Evolutionary conservation across 2,888 invertebrate genomes (phyloP).

Genomic region (Poecilus cupreus): DNA sequence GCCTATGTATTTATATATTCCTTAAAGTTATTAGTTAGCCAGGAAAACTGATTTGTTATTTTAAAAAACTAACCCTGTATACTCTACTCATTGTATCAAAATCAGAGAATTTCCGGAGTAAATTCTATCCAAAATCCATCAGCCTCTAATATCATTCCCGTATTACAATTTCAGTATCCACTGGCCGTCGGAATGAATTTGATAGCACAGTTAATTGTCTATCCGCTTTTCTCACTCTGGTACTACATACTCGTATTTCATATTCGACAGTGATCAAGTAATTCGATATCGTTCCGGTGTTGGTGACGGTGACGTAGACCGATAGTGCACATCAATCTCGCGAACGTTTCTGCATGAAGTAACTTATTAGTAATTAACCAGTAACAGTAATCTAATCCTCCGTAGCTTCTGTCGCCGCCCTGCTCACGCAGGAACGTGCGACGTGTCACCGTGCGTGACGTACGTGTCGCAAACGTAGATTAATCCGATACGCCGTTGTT

Average conservation of each 20-base stretch:
- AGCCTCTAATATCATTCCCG: too few species aligned
- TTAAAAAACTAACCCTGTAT: too few species aligned
- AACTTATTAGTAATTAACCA: constrained; percentile 51
- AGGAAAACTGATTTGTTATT: too few species aligned
- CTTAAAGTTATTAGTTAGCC: too few species aligned
- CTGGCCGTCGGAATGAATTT: background rate
- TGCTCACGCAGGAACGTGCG: constrained; percentile 19
- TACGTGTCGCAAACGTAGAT: constrained; percentile 38
- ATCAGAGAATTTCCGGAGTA: too few species aligned
- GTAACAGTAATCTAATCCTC: constrained; percentile 33
- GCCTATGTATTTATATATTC: too few species aligned
- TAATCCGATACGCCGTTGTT: background rate
- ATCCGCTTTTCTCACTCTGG: background rate
- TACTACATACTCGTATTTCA: constrained; percentile 9
- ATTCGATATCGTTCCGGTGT: background rate
- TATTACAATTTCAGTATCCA: background rate
- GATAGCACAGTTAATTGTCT: background rate
- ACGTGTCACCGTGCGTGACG: constrained; percentile 31
- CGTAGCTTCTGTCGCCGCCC: background rate
- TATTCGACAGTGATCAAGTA: constrained; percentile 41
- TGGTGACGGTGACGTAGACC: constrained; percentile 25
- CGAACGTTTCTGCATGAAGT: constrained; percentile 39
- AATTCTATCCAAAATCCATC: too few species aligned
- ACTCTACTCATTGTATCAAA: too few species aligned
- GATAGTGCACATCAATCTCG: constrained; percentile 40